Conservation (phyloP, 2,113 vertebrate genomes). For the Eclectus roratus region DNA sequence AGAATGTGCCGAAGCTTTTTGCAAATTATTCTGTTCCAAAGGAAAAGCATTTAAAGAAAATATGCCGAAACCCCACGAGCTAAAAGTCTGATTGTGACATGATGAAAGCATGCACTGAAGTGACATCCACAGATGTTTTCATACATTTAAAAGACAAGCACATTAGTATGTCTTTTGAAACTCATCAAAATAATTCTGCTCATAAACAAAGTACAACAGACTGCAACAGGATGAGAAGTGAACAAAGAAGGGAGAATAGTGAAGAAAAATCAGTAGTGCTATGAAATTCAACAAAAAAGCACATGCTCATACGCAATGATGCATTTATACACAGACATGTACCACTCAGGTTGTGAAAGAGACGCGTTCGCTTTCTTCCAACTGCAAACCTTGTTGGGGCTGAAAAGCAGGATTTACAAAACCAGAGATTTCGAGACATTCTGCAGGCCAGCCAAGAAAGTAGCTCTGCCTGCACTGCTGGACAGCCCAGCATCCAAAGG, state of each 20-base stretch:
- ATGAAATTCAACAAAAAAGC: background rate
- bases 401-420: slow-evolving; percentile 1
- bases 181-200: background rate
- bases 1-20: background rate
- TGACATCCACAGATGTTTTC: background rate
- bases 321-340: background rate
- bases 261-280: background rate
- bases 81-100: background rate
- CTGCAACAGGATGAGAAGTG: background rate
- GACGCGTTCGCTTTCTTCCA: background rate
- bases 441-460: background rate
- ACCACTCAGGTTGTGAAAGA: background rate
- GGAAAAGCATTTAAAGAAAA: background rate
- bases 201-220: background rate
- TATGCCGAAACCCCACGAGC: background rate
- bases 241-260: background rate
- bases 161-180: background rate
- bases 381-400: background rate
- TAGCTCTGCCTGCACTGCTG: background rate
- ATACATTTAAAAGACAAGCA: background rate
- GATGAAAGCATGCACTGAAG: background rate
- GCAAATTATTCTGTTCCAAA: background rate
- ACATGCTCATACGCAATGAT: background rate
- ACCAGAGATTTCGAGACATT: background rate
- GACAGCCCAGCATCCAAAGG: background rate